Conservation (phyloP, 2,888 invertebrate genomes). For the Hemaris fuciformis region DNA sequence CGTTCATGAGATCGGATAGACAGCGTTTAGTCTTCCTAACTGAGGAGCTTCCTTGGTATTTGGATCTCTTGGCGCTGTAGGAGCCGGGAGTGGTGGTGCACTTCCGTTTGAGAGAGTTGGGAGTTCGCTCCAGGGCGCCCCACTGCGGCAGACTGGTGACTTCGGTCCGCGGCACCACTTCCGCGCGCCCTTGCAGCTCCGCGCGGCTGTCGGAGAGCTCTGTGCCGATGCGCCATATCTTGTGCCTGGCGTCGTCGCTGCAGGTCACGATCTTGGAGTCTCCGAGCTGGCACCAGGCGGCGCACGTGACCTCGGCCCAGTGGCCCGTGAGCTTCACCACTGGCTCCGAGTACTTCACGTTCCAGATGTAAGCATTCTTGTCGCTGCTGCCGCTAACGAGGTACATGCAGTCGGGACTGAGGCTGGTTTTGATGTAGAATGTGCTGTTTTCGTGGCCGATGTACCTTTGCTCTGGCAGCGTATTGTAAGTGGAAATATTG, state of each 20-base stretch:
- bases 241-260: slow-evolving; percentile 90
- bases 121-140: slow-evolving; percentile 70
- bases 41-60: slow-evolving; percentile 22
- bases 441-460: slow-evolving; percentile 89
- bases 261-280: slow-evolving; percentile 88
- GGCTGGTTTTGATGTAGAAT: slow-evolving; percentile 91
- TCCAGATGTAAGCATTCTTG: slow-evolving; percentile 93
- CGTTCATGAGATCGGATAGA: slow-evolving; percentile 63
- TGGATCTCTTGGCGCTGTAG: slow-evolving; percentile 35
- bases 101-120: slow-evolving; percentile 70
- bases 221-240: slow-evolving; percentile 86
- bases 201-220: slow-evolving; percentile 59
- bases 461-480: slow-evolving; percentile 84
- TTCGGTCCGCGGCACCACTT: slow-evolving; percentile 42
- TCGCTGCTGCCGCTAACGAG: slow-evolving; percentile 94
- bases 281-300: slow-evolving; percentile 87
- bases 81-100: slow-evolving; percentile 38
- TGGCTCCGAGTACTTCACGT: slow-evolving; percentile 83
- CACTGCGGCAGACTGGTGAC: slow-evolving; percentile 41
- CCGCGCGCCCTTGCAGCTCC: slow-evolving; percentile 62
- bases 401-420: slow-evolving; percentile 91
- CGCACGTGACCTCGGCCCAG: slow-evolving; percentile 92
- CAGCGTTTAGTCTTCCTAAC: slow-evolving; percentile 62
- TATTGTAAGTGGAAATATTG: slow-evolving; percentile 86
- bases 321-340: slow-evolving; percentile 88